phyloP scores from a whole-genome alignment of 2,797 vertebrate genomes.

The Pseudotriccus pelzelni region DNA sequence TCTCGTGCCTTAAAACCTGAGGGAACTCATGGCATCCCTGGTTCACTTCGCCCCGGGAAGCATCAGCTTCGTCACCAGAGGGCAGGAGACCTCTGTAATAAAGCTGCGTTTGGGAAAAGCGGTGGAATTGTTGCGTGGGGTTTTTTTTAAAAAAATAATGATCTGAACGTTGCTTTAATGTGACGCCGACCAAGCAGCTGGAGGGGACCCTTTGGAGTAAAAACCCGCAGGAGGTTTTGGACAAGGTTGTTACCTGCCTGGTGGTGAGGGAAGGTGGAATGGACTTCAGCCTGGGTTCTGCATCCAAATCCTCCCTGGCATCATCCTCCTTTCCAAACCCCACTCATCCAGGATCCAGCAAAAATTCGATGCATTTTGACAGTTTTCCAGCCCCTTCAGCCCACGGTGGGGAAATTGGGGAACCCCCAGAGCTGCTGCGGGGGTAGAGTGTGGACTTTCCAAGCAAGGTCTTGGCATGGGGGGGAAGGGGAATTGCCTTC shows the following conservation, averaged over 20 bases:
- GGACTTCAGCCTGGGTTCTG: background rate
- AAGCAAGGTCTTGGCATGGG: accelerated
- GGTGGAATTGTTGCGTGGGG: accelerated
- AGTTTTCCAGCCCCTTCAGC: background rate
- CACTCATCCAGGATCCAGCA: accelerated
- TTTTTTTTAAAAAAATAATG: background rate
- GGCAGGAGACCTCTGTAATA: background rate
- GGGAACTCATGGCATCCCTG: accelerated
- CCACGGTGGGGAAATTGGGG: background rate
- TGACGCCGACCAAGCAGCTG: background rate
- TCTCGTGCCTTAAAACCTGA: background rate
- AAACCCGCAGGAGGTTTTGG: background rate
- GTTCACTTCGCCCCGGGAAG: accelerated
- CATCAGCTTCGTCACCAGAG: background rate
- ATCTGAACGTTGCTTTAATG: background rate
- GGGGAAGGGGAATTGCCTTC: background rate
- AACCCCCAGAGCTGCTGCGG: background rate
- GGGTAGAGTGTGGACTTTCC: background rate
- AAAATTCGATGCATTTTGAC: accelerated
- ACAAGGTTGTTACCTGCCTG: accelerated
- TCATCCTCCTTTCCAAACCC: background rate
- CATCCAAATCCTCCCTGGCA: background rate
- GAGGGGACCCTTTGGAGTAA: background rate
- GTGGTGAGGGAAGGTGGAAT: background rate
- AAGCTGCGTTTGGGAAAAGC: background rate